phyloP scores from a whole-genome alignment of 2,113 vertebrate species.

The Empidonax traillii region DNA sequence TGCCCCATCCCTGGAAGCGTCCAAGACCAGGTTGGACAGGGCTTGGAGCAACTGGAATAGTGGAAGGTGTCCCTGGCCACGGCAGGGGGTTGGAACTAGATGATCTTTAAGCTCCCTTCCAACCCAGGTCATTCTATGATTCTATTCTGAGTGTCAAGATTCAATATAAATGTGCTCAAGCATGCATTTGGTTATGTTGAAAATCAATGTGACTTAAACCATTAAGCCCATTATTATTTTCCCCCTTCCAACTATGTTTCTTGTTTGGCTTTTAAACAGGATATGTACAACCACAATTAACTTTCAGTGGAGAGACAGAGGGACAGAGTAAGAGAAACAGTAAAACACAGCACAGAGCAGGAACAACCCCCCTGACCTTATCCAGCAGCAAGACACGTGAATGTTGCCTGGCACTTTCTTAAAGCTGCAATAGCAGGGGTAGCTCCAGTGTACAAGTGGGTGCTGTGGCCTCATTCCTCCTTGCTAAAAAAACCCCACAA shows the following conservation, averaged over 20 bases:
- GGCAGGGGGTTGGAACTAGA: neutral
- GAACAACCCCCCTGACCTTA: neutral
- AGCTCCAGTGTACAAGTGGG: neutral
- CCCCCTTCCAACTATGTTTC: neutral
- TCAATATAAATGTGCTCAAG: neutral
- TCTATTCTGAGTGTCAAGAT: neutral
- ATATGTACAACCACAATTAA: neutral
- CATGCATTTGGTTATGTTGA: neutral
- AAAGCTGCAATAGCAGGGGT: fast-evolving
- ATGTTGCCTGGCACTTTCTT: neutral
- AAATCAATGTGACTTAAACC: neutral
- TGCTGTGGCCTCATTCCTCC: neutral
- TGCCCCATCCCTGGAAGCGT: neutral
- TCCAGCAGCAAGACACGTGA: neutral
- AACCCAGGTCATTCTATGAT: neutral
- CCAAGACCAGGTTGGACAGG: neutral
- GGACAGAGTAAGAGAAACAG: neutral
- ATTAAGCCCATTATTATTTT: neutral
- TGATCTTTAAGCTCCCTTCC: neutral
- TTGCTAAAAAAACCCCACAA: neutral
- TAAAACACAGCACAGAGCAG: fast-evolving
- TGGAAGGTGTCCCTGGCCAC: neutral
- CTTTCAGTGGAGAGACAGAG: neutral
- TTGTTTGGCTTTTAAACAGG: neutral
- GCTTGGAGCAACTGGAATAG: neutral